Evolutionary conservation across 2,113 vertebrate genomes (phyloP).

Genomic region (Apodemus sylvaticus): DNA sequence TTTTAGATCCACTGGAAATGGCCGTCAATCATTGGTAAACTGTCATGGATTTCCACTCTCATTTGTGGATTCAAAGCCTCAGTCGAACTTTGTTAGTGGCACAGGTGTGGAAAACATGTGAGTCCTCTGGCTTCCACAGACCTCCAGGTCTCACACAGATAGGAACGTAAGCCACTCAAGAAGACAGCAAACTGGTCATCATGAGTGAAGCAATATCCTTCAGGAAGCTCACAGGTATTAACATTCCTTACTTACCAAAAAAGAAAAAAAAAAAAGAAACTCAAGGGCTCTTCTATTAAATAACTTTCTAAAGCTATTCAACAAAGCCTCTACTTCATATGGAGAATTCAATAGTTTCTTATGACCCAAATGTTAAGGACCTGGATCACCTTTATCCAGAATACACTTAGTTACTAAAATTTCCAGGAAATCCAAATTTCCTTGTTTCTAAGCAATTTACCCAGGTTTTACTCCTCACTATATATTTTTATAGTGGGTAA

Average conservation of each 20-base stretch:
- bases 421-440: background rate
- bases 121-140: background rate
- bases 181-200: background rate
- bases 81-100: background rate
- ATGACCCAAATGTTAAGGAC: background rate
- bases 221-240: background rate
- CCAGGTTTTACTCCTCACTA: background rate
- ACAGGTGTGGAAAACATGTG: background rate
- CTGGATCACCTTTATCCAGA: background rate
- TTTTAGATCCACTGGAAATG: background rate
- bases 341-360: background rate
- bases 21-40: background rate
- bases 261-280: background rate
- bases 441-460: background rate
- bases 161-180: background rate
- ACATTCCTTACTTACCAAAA: background rate
- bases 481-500: constrained; percentile 15
- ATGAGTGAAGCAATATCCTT: background rate
- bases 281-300: background rate
- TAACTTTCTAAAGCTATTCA: background rate
- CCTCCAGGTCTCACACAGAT: background rate
- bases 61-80: background rate
- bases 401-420: background rate
- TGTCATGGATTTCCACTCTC: background rate
- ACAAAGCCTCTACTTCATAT: background rate